Conservation (phyloP, 92 coral and sea anemone species). For the Anthopleura xanthogrammica region DNA sequence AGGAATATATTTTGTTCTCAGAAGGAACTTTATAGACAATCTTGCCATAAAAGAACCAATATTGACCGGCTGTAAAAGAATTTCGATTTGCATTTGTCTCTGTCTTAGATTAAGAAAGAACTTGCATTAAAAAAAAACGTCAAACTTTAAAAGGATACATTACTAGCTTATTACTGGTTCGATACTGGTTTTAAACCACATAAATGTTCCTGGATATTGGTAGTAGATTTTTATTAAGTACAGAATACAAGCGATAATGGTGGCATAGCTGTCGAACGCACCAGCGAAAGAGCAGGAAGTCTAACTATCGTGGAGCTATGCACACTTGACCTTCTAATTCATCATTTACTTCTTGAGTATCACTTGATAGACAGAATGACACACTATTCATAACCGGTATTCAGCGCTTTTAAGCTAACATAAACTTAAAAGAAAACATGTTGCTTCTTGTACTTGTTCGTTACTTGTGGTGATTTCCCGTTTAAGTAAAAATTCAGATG, state of each 20-base stretch:
- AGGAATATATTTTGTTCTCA: too few relatives aligned
- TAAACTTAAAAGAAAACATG: not conserved
- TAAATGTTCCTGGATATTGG: too few relatives aligned
- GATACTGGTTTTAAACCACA: too few relatives aligned
- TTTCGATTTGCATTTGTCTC: too few relatives aligned
- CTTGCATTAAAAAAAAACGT: too few relatives aligned
- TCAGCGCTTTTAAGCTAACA: not conserved
- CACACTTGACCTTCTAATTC: not conserved
- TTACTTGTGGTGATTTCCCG: not conserved
- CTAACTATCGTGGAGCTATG: not conserved
- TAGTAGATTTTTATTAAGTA: too few relatives aligned
- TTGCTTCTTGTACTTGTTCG: not conserved
- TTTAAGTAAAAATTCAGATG: too few relatives aligned
- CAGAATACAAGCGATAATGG: not conserved
- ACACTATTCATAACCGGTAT: not conserved
- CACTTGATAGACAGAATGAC: not conserved
- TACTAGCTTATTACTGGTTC: not conserved
- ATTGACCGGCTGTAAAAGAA: too few relatives aligned
- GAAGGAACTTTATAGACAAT: too few relatives aligned
- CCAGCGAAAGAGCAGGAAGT: not conserved
- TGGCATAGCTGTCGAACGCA: not conserved
- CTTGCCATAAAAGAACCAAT: too few relatives aligned
- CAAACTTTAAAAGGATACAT: not conserved
- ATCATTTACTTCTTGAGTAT: not conserved
- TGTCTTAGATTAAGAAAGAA: too few relatives aligned